Evolutionary conservation across 92 coral and sea anemone genomes (phyloP), one percentile per base, ranked within the genome.

Genomic region (Bergia puertoricense): DNA sequence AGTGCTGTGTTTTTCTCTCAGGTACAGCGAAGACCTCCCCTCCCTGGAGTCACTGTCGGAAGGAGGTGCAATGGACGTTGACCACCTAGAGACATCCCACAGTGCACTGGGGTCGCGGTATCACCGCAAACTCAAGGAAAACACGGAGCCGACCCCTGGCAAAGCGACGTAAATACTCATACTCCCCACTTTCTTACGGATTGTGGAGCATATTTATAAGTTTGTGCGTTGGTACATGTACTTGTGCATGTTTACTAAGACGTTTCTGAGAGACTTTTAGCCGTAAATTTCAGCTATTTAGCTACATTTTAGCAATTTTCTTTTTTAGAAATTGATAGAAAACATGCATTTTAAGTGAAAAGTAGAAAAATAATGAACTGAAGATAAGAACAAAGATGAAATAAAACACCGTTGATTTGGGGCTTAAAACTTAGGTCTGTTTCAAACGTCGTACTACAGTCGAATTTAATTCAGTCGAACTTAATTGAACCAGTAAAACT

Each of bases 1-100:
- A 69, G 44, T 81, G 77, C 68, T 41, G 75, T 62, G 30, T 36
- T 11, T 86, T 22, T 18, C 36, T 68, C 78, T 41, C 80, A 96
- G 99, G 78, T 94, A 94, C 91, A 95, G 99, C 86, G 92, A 86
- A 82, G 89, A 91, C 71, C 92, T 97, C 8, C 94, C 97, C 1
- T 89, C 98, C 4, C 86, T 97, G 30, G 97, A 95, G 44, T 40
- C 92, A 15, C 65, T 84, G 41, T 89, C 92, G 23, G 88, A 89
- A 40, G 96, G 85, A 39, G 88, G 94, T 18, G 79, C 93, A 43
- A 90, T 97, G 15, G 94, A 95, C 66, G 95, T 93, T 18, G 96
- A 95, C 76, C 92, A 88, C 39, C 91, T 97, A 44, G 99, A 97
- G 86, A 86, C 91, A 14, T 83, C 96, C 72, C 95, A 80, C 36